These are phyloP conservation scores for Cataglyphis albicans DNA, from an alignment of 2,888 invertebrate species.

Conservation along the genomic window DNA sequence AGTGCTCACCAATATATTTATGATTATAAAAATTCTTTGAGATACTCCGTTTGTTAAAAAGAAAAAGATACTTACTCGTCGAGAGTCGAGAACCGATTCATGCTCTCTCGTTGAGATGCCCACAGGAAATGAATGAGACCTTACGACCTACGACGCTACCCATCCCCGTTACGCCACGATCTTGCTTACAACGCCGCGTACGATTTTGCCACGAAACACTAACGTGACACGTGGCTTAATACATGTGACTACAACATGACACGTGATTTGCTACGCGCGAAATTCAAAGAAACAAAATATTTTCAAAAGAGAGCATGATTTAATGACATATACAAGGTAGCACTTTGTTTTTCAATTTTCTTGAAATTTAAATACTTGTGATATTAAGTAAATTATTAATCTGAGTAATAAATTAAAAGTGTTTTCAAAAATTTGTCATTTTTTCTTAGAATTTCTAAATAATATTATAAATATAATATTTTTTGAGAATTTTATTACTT, in stretches of 20 bases:
- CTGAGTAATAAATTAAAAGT: not conserved
- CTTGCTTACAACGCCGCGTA: not conserved
- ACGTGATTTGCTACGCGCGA: not conserved
- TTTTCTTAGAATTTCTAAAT: not conserved
- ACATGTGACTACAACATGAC: not conserved
- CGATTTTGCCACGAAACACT: not conserved
- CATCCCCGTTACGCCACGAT: not conserved
- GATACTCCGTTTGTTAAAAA: not conserved
- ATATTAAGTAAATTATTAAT: not conserved
- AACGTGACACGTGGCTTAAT: not conserved
- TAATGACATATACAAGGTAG: not conserved
- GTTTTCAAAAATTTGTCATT: not conserved
- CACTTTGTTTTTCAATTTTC: conserved; percentile 1
- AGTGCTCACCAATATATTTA: not conserved
- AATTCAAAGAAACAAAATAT: not conserved
- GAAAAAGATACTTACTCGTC: not conserved
- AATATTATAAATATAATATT: not conserved
- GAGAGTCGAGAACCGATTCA: not conserved
- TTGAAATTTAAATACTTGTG: not conserved
- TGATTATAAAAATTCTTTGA: not conserved
- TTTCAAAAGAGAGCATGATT: not conserved
- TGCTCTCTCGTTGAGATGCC: conserved; percentile 54
- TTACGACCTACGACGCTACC: no score
- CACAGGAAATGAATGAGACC: conserved; percentile 73
- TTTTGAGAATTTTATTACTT: not conserved